phyloP scores from a whole-genome alignment of 2,797 vertebrate species.

The Sebastes umbrosus region DNA sequence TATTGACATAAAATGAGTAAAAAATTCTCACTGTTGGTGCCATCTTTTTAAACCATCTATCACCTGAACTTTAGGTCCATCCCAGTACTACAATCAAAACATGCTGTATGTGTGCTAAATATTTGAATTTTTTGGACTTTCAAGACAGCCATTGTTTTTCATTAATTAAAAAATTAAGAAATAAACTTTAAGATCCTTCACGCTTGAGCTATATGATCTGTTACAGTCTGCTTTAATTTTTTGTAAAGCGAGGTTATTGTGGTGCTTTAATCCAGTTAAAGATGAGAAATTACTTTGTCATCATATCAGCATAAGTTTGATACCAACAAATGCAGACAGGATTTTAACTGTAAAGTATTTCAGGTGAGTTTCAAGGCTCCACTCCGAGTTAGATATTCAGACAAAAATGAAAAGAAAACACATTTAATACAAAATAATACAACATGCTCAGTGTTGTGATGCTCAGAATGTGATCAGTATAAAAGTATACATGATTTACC shows the following conservation, averaged over 20 bases:
- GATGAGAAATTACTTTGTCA: not conserved
- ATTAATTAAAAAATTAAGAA: not conserved
- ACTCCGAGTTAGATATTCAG: not conserved
- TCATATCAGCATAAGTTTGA: not conserved
- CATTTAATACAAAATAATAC: not conserved
- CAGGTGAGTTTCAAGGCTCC: not conserved
- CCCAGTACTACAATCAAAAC: not conserved
- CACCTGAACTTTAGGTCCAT: not conserved
- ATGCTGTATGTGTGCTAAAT: not conserved
- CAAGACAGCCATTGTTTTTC: not conserved
- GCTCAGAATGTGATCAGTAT: not conserved
- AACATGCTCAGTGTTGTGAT: not conserved
- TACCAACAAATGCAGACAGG: not conserved
- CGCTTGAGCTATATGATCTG: not conserved
- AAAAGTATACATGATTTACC: not conserved
- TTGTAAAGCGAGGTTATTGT: not conserved
- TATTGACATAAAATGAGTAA: not conserved
- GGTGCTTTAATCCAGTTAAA: not conserved
- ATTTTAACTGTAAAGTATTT: not conserved
- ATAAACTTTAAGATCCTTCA: not conserved
- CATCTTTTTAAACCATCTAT: not conserved
- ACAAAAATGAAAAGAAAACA: not conserved
- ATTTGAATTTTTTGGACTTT: not conserved
- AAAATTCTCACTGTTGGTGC: not conserved
- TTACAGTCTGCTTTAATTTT: not conserved